These are phyloP conservation scores for Gymnobelideus leadbeateri DNA, from an alignment of 2,113 vertebrate species.

Conservation along the genomic window DNA sequence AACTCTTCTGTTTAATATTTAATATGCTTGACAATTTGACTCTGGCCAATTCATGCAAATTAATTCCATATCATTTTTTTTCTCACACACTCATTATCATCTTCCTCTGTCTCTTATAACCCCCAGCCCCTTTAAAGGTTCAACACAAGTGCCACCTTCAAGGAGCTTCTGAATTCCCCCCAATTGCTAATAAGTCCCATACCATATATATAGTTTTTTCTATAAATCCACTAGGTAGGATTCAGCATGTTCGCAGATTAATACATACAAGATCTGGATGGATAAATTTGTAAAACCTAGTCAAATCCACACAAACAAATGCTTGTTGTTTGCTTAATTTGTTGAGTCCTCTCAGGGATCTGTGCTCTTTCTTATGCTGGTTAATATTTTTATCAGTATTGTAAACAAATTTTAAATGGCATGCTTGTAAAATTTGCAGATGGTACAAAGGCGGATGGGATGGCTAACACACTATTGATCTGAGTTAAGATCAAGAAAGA, in stretches of 20 bases:
- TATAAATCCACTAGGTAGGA: no score
- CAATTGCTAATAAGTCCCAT: neutral
- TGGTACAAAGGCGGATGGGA: neutral
- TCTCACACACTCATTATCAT: neutral
- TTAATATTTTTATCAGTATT: neutral
- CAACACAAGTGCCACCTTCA: neutral
- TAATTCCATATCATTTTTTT: neutral
- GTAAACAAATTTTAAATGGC: neutral
- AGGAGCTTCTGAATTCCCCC: neutral
- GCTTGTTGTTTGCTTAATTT: neutral
- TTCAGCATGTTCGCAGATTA: no score
- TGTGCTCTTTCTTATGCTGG: neutral
- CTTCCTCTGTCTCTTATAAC: neutral
- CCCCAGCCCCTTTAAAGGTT: neutral
- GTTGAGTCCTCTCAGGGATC: neutral
- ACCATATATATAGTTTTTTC: neutral
- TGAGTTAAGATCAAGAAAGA: neutral
- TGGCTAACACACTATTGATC: neutral
- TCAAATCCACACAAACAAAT: neutral
- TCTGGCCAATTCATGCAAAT: neutral
- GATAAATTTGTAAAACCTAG: no score
- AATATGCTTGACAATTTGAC: neutral
- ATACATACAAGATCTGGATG: no score
- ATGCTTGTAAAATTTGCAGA: neutral
- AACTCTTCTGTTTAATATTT: neutral